Evolutionary conservation across 2,888 invertebrate species (phyloP), one percentile per base, ranked within the genome.

Genomic region (Sarcophaga variegata): DNA sequence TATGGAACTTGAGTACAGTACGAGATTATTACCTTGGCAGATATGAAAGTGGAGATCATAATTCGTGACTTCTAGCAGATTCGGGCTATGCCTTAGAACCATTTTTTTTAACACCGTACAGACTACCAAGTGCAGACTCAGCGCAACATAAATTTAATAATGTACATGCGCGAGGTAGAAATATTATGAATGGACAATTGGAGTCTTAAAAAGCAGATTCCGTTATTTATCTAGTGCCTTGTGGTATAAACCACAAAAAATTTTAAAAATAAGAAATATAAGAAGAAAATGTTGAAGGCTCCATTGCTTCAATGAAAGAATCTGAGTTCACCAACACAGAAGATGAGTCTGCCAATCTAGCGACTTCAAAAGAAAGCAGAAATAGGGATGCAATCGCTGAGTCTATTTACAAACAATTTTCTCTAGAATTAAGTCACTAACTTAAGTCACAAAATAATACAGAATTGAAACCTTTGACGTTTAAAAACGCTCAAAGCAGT

Each of bases 101-200:
- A 6, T 83, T 59, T 67, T 11, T 80, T 11, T 59, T 82, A 10
- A 80, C 82, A 2, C 82, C 80, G 2, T 83, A 80, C 59, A 75
- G 82, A 45, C 59, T 22, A 11, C 60, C 71, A 22, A 22, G 10
- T 14, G 22, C 63, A 63, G 64, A n/a, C 11, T 67, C 67, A 17
- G 6, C 27, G 60, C 37, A 77, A 70, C 70, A 67, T 37, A 22
- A 12, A 25, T 85, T 85, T 20, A 82, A 82, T 49, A 60, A 69
- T 47, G 49, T 25, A 25, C 25, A 25, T 25, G 25, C 25, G 25
- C 25, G 25, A 25, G 25, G 67, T 5, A 70, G 81, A 70, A 81
- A 78, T 60, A 76, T 81, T 27, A 66, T n/a, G 82, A 79, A 75
- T 49, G 79, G 12, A 74, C 69, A 2, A 76, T 78, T 63, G 71